These are phyloP conservation scores for Tineola bisselliella DNA, from an alignment of 2,888 invertebrate genomes.

Conservation along the genomic window DNA sequence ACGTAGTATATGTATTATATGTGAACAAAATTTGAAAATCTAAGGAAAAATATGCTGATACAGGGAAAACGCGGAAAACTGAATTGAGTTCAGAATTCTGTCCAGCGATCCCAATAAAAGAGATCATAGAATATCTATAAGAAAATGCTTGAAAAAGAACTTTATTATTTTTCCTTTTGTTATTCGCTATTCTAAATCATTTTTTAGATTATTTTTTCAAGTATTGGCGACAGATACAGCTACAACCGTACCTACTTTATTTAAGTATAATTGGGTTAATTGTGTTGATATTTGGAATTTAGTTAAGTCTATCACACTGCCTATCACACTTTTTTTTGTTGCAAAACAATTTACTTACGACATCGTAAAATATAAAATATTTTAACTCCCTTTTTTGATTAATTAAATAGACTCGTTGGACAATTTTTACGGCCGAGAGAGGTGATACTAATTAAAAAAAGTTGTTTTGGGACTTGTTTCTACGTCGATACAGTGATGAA, in stretches of 20 bases:
- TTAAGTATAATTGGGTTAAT: background rate
- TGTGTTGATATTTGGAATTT: background rate
- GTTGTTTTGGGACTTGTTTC: background rate
- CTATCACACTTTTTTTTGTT: background rate
- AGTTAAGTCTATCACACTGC: too few relatives aligned
- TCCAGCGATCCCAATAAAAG: background rate
- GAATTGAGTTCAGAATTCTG: background rate
- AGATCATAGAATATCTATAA: background rate
- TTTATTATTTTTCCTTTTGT: background rate
- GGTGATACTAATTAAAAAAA: background rate
- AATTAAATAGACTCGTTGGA: constrained; percentile 1
- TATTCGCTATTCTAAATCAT: too few relatives aligned
- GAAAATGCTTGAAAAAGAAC: background rate
- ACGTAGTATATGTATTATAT: too few relatives aligned
- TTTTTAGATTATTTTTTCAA: too few relatives aligned
- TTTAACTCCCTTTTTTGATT: background rate
- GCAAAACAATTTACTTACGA: background rate
- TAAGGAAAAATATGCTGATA: background rate
- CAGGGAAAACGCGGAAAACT: background rate
- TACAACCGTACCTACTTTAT: too few relatives aligned
- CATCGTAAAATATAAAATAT: background rate
- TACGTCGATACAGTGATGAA: background rate
- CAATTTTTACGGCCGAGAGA: background rate
- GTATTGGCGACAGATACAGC: too few relatives aligned
- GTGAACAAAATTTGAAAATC: background rate